phyloP scores from a whole-genome alignment of 2,797 vertebrate genomes.

The Trachops cirrhosus region DNA sequence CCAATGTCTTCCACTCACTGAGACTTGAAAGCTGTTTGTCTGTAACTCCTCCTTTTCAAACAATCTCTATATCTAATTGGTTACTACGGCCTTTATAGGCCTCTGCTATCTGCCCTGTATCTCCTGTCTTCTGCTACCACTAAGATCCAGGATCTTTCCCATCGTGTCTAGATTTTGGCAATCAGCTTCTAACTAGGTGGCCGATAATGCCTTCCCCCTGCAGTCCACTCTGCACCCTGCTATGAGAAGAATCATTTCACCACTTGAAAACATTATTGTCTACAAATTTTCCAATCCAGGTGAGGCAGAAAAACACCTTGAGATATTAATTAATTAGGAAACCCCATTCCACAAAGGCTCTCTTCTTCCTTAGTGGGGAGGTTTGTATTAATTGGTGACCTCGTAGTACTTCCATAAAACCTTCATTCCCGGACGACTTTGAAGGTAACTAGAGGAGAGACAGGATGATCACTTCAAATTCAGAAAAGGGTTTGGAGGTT shows the following conservation, averaged over 20 bases:
- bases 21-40: not conserved
- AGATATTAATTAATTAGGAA: not conserved
- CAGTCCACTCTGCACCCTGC: not conserved
- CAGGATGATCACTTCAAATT: not conserved
- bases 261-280: not conserved
- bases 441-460: not conserved
- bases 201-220: not conserved
- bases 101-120: not conserved
- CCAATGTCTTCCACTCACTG: not conserved
- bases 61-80: not conserved
- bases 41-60: not conserved
- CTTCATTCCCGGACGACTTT: not conserved
- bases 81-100: not conserved
- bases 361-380: not conserved
- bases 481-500: not conserved
- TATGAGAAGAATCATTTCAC: not conserved
- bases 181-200: not conserved
- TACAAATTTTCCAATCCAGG: not conserved
- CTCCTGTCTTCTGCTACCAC: not conserved
- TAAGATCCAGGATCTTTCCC: not conserved
- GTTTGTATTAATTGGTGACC: not conserved
- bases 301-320: constrained; percentile 8
- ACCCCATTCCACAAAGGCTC: not conserved
- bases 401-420: not conserved
- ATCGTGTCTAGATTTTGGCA: not conserved